A percentile compares a stretch with the other conserved stretches of the same genome.
Evolutionary conservation across 1,140 invertebrate genomes (phyloP).

Genomic region (Magallana ariakensis): DNA sequence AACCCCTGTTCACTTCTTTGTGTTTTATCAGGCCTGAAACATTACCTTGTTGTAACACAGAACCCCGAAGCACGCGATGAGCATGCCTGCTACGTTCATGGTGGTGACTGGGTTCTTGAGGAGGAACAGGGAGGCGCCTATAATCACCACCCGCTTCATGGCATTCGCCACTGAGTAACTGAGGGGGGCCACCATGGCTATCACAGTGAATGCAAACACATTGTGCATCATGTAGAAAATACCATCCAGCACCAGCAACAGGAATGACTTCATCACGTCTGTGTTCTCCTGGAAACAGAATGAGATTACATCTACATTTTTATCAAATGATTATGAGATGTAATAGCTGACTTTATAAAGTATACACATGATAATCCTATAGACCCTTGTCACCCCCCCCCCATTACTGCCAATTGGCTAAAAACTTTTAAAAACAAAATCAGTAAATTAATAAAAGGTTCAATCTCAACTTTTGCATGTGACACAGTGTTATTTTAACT

Average conservation of each 20-base stretch:
- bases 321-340: no score
- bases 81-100: slow-evolving; percentile 94
- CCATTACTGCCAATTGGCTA: no score
- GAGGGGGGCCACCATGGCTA: slow-evolving; percentile 91
- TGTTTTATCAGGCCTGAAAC: no score
- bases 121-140: slow-evolving; percentile 91
- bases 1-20: no score
- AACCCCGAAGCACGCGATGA: slow-evolving; percentile 93
- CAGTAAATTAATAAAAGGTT: no score
- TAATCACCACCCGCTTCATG: slow-evolving; percentile 96
- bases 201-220: slow-evolving; percentile 94
- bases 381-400: no score
- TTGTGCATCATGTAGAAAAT: slow-evolving; percentile 96
- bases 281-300: slow-evolving; percentile 43
- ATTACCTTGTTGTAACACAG: slow-evolving; percentile 89
- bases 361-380: no score
- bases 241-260: slow-evolving; percentile 90
- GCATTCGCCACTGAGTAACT: slow-evolving; percentile 97
- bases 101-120: slow-evolving; percentile 95
- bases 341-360: no score
- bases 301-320: neutral
- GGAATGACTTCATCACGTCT: slow-evolving; percentile 64
- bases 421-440: no score
- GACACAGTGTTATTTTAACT: no score
- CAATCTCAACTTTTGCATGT: no score